phyloP scores from a whole-genome alignment of 2,797 vertebrate genomes.

The Buceros bicornis region DNA sequence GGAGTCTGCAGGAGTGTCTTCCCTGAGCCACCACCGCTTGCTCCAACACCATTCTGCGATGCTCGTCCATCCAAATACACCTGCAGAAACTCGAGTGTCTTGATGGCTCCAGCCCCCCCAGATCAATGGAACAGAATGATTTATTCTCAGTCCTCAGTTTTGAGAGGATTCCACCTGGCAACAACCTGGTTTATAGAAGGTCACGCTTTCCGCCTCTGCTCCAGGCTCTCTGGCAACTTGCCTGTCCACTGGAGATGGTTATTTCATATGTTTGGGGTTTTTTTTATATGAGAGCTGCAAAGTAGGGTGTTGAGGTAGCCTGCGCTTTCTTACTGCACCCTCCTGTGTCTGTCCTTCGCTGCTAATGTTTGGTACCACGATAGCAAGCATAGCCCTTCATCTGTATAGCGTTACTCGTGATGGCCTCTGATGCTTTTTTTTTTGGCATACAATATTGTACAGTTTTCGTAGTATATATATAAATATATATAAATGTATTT shows the following conservation, averaged over 20 bases:
- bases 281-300: neutral
- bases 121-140: neutral
- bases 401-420: neutral
- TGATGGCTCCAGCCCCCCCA: neutral
- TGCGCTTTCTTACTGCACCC: conserved; percentile 13
- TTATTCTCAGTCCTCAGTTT: neutral
- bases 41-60: neutral
- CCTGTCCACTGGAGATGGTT: neutral
- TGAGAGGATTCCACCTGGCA: neutral
- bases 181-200: neutral
- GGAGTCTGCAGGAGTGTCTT: neutral
- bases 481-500: conserved; percentile 59
- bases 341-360: neutral
- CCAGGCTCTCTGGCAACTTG: neutral
- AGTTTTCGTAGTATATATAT: conserved; percentile 55
- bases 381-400: neutral
- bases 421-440: neutral
- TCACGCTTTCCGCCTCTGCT: neutral
- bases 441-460: conserved; percentile 40
- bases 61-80: neutral
- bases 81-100: neutral
- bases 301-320: neutral
- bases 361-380: neutral
- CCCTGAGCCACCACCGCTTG: neutral
- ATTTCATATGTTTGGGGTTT: neutral